Percentiles rank a stretch among this genome's conserved stretches.
These are phyloP conservation scores for Synanthedon andrenaeformis DNA, from an alignment of 2,888 invertebrate genomes.

Conservation along the genomic window DNA sequence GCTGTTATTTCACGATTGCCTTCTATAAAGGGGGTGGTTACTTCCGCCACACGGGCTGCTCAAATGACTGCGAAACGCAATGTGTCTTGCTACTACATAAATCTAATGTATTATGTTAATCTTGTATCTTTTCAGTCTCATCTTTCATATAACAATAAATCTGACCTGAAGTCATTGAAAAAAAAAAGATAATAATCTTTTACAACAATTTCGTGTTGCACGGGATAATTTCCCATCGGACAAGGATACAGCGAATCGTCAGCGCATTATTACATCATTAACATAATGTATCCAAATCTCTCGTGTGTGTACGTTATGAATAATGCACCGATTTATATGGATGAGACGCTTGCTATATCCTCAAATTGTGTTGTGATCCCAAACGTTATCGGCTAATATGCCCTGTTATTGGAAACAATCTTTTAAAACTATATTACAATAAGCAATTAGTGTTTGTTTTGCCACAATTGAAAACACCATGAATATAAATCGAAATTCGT, in stretches of 20 bases:
- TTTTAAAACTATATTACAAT: slow-evolving; percentile 1
- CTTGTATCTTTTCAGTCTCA: no score
- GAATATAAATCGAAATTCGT: neutral
- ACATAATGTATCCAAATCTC: slow-evolving; percentile 53
- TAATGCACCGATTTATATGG: slow-evolving; percentile 33
- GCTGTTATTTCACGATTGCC: no score
- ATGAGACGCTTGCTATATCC: slow-evolving; percentile 3
- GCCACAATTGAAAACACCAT: no score
- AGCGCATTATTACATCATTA: slow-evolving; percentile 57
- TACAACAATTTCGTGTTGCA: neutral
- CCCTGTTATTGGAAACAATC: neutral
- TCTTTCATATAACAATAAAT: no score
- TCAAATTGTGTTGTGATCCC: slow-evolving; percentile 1
- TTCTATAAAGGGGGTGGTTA: no score
- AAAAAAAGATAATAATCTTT: no score
- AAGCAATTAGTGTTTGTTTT: slow-evolving; percentile 1
- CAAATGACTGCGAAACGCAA: no score
- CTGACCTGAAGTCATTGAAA: no score
- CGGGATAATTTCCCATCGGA: slow-evolving; percentile 15
- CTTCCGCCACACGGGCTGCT: no score
- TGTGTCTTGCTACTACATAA: no score
- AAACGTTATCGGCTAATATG: slow-evolving; percentile 2
- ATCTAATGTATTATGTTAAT: no score
- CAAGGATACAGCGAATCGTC: slow-evolving; percentile 31
- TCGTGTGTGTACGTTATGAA: slow-evolving; percentile 25